phyloP scores from a whole-genome alignment of 2,113 vertebrate species.

The Ranitomeya imitator region DNA sequence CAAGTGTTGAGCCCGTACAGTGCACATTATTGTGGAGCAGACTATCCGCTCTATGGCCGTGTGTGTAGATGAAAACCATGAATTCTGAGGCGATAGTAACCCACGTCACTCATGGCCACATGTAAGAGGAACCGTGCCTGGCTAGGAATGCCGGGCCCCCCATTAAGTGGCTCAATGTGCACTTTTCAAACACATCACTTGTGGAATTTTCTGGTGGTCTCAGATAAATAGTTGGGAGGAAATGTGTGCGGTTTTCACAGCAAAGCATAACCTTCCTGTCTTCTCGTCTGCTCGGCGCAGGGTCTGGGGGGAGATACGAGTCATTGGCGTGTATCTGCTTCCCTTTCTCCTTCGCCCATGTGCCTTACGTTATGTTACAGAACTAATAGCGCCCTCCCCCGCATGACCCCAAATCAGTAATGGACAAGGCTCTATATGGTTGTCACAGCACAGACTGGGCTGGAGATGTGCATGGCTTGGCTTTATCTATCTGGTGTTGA shows the following conservation, averaged over 20 bases:
- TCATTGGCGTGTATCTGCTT: conserved; percentile 52
- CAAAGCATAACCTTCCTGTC: conserved; percentile 59
- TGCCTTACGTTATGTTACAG: conserved; percentile 10
- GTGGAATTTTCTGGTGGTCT: conserved; percentile 58
- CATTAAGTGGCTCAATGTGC: conserved; percentile 57
- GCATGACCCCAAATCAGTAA: not conserved
- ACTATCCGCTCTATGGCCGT: conserved; percentile 1
- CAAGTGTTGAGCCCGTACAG: not conserved
- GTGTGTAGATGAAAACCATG: conserved; percentile 25
- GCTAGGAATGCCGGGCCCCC: conserved; percentile 52
- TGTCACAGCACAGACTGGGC: not conserved
- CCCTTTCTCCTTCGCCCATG: conserved; percentile 30
- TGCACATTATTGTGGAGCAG: not conserved
- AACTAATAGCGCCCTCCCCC: not conserved
- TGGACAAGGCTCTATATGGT: not conserved
- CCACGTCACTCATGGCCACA: conserved; percentile 56
- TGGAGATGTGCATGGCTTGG: too few species aligned
- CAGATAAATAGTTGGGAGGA: conserved; percentile 58
- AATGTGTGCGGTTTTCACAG: conserved; percentile 59
- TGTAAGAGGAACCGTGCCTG: conserved; percentile 40
- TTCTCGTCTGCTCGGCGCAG: conserved; percentile 49
- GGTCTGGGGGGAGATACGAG: conserved; percentile 51
- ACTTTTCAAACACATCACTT: conserved; percentile 54
- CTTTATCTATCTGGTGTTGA: too few species aligned
- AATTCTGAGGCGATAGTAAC: conserved; percentile 50